These are phyloP conservation scores for Meloidogyne floridensis DNA, from an alignment of 1,140 invertebrate genomes.

Conservation along the genomic window DNA sequence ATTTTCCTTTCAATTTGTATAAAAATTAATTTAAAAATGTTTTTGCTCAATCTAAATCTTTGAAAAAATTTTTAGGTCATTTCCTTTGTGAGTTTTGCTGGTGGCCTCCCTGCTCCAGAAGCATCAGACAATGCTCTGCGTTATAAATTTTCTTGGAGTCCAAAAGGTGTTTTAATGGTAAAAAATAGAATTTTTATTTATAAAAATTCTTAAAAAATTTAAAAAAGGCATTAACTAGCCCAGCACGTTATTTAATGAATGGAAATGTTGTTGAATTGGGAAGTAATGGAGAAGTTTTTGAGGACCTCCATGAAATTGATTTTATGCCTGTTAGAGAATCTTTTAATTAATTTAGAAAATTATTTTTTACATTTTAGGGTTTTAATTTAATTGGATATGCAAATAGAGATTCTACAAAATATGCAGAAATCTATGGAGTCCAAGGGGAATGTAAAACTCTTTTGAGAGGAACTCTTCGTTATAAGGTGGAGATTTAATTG, in stretches of 20 bases:
- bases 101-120: conserved; percentile 91
- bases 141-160: conserved; percentile 85
- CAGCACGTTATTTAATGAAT: conserved; percentile 83
- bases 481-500: conserved; percentile 62
- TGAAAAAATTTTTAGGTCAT: conserved; percentile 73
- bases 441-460: conserved; percentile 81
- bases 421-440: conserved; percentile 81
- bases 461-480: conserved; percentile 86
- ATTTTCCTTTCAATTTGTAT: no score
- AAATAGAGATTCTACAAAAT: conserved; percentile 90
- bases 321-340: conserved; percentile 76
- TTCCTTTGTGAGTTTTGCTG: conserved; percentile 94
- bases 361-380: conserved; percentile 69
- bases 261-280: conserved; percentile 86
- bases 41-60: conserved; percentile 58
- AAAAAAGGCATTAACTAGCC: conserved; percentile 79
- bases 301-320: conserved; percentile 76
- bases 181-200: conserved; percentile 78
- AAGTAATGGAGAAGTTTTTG: conserved; percentile 84
- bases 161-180: conserved; percentile 47
- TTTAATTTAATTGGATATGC: conserved; percentile 94
- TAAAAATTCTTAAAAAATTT: conserved; percentile 75
- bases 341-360: not conserved
- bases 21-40: no score
- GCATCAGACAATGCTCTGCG: conserved; percentile 87